A percentile compares a stretch with the other conserved stretches of the same genome.
These are phyloP conservation scores for Drosophila littoralis DNA, from an alignment of 1,140 invertebrate genomes.

Conservation along the genomic window DNA sequence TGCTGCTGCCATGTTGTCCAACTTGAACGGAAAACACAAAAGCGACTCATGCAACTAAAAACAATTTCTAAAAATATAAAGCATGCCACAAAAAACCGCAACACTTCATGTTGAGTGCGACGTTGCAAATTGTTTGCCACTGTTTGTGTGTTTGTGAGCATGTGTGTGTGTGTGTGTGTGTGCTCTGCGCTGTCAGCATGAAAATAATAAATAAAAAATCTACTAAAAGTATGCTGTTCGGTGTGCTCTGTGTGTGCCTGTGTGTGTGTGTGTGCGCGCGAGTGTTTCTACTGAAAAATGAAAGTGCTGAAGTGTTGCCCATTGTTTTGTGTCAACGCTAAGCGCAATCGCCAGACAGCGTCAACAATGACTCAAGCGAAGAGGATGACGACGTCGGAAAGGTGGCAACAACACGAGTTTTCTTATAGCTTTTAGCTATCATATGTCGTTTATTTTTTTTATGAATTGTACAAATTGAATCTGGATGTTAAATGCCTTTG, in stretches of 20 bases:
- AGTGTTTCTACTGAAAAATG: slow-evolving; percentile 70
- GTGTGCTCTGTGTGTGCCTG: slow-evolving; percentile 27
- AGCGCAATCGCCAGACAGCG: slow-evolving; percentile 38
- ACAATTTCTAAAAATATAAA: slow-evolving; percentile 80
- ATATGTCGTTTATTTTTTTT: background rate
- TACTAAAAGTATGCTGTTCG: slow-evolving; percentile 45
- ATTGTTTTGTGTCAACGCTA: slow-evolving; percentile 68
- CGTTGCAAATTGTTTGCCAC: slow-evolving; percentile 56
- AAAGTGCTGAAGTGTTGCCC: slow-evolving; percentile 75
- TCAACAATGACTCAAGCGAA: slow-evolving; percentile 23
- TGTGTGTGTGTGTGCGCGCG: slow-evolving; percentile 30
- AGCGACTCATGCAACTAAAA: slow-evolving; percentile 67
- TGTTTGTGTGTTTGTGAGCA: background rate
- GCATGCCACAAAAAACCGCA: slow-evolving; percentile 73
- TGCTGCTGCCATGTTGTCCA: slow-evolving; percentile 21
- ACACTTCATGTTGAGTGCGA: slow-evolving; percentile 74
- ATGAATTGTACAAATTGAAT: background rate
- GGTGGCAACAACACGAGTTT: slow-evolving; percentile 5
- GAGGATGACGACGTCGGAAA: slow-evolving; percentile 20
- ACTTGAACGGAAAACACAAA: slow-evolving; percentile 45
- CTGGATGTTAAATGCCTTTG: background rate
- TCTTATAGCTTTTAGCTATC: background rate
- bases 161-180: slow-evolving; percentile 1
- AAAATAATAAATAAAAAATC: slow-evolving; percentile 81
- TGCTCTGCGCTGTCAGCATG: slow-evolving; percentile 10